These are phyloP conservation scores for Sinosuthora webbiana DNA, from an alignment of 2,113 vertebrate genomes.

Conservation along the genomic window DNA sequence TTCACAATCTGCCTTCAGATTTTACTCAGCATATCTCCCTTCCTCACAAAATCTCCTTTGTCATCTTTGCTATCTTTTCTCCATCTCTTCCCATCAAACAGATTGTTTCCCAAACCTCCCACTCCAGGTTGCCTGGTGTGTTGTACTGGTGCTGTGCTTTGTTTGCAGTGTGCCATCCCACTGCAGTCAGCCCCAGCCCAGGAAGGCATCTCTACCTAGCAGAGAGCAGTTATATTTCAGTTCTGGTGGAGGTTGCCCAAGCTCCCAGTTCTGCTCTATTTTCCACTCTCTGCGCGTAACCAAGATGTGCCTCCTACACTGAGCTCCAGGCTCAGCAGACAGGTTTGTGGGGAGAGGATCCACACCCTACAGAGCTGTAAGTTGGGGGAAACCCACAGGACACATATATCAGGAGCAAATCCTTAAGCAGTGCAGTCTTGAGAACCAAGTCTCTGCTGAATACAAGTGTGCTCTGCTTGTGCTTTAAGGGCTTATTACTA, in stretches of 20 bases:
- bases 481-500: background rate
- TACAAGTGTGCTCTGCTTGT: background rate
- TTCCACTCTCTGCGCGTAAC: background rate
- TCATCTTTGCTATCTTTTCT: background rate
- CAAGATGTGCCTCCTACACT: background rate
- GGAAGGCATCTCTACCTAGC: background rate
- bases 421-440: background rate
- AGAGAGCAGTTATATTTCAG: background rate
- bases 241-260: background rate
- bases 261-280: background rate
- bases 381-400: background rate
- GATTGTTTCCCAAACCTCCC: background rate
- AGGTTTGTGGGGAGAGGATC: background rate
- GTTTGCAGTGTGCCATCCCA: background rate
- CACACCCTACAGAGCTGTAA: background rate
- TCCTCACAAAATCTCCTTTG: background rate
- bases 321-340: rapidly evolving
- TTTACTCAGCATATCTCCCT: background rate
- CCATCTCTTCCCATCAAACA: background rate
- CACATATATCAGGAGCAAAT: background rate
- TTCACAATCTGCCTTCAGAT: background rate
- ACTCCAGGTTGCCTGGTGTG: background rate
- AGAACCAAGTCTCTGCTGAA: background rate
- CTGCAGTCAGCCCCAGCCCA: background rate
- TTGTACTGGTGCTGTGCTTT: background rate